Evolutionary conservation across 2,797 vertebrate genomes (phyloP).

Genomic region (Platalea minor): DNA sequence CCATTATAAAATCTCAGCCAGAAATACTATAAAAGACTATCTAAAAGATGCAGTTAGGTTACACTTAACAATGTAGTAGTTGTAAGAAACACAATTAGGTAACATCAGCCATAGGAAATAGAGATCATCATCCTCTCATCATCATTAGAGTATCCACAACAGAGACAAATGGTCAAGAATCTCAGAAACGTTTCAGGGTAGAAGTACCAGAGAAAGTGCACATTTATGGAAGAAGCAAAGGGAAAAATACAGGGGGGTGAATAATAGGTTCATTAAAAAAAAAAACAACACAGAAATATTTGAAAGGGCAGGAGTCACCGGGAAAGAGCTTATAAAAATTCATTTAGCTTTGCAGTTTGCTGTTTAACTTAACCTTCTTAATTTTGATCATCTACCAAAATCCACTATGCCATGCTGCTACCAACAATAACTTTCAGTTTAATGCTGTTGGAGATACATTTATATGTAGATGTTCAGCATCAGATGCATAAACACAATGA

Average conservation of each 20-base stretch:
- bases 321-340: background rate
- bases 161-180: background rate
- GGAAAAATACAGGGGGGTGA: background rate
- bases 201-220: background rate
- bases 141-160: background rate
- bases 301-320: background rate
- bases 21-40: background rate
- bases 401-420: background rate
- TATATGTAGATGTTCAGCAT: conserved; percentile 20
- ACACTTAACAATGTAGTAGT: background rate
- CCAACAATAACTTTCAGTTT: conserved; percentile 10
- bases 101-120: background rate
- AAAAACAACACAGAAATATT: background rate
- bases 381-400: conserved; percentile 4
- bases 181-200: background rate
- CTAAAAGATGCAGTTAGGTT: background rate
- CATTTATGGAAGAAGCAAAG: background rate
- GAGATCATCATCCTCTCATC: background rate
- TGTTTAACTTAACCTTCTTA: background rate
- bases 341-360: background rate
- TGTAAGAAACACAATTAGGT: background rate
- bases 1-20: background rate
- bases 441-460: conserved; percentile 34
- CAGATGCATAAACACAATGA: conserved; percentile 2
- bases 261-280: fast-evolving